A percentile compares a stretch with the other conserved stretches of the same genome.
Conservation (phyloP, 2,888 invertebrate species). For the Trissolcus brochymenae region DNA sequence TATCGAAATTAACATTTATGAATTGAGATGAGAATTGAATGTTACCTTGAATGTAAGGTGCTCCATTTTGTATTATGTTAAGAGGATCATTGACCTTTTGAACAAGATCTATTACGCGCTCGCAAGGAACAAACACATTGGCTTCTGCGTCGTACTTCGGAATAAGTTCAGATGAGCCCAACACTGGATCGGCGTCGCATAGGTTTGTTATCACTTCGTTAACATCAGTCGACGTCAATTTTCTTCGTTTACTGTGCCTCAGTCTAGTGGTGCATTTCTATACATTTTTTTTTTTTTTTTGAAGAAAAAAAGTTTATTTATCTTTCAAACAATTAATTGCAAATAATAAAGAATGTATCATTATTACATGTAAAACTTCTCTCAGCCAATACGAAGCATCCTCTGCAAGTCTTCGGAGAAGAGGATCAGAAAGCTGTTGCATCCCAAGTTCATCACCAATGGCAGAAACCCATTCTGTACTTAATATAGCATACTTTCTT, state of each 20-base stretch:
- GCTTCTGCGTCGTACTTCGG: constrained; percentile 73
- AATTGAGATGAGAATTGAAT: too few relatives aligned
- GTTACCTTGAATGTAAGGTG: constrained; percentile 71
- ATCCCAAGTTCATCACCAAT: constrained; percentile 74
- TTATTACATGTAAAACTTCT: constrained; percentile 71
- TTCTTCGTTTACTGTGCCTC: constrained; percentile 71
- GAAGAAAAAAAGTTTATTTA: too few relatives aligned
- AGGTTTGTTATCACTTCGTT: constrained; percentile 72
- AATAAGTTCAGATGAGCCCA: constrained; percentile 69
- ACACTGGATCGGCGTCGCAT: constrained; percentile 72
- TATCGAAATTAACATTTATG: too few relatives aligned
- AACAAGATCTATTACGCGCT: constrained; percentile 68
- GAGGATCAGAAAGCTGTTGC: constrained; percentile 70
- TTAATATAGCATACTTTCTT: constrained; percentile 71
- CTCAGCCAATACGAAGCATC: constrained; percentile 74
- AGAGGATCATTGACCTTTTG: constrained; percentile 68
- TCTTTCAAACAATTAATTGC: not conserved
- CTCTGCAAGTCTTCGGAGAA: constrained; percentile 70
- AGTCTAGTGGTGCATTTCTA: constrained; percentile 75
- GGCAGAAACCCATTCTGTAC: constrained; percentile 73
- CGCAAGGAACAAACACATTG: constrained; percentile 71
- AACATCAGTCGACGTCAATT: constrained; percentile 70
- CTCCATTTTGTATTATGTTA: constrained; percentile 67
- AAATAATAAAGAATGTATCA: not conserved
- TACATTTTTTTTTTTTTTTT: constrained; percentile 18